Percentiles rank a stretch among this genome's conserved stretches.
Conservation (phyloP, 2,797 vertebrate species). For the Dromococcyx pavoninus region DNA sequence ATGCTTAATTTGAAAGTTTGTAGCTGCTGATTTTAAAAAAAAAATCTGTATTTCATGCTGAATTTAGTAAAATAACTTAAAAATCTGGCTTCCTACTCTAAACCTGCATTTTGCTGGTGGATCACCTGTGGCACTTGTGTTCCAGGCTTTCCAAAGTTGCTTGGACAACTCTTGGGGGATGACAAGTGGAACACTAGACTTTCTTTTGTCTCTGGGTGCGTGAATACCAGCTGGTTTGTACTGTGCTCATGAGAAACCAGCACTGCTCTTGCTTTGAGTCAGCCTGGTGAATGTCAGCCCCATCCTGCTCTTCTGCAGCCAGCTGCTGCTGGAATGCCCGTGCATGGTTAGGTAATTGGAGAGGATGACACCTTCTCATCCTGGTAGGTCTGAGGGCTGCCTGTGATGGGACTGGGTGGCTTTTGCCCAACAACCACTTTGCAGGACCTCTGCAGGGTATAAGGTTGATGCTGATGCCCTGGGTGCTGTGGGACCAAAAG, state of each 20-base stretch:
- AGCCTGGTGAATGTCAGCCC: background rate
- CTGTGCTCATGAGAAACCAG: background rate
- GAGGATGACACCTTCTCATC: background rate
- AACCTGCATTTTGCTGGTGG: background rate
- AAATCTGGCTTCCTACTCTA: background rate
- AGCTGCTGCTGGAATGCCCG: background rate
- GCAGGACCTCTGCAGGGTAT: background rate
- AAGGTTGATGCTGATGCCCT: background rate
- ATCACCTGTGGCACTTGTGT: background rate
- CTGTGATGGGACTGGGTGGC: background rate
- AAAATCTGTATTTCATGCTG: background rate
- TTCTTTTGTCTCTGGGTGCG: background rate
- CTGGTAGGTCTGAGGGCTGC: background rate
- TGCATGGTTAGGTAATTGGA: background rate
- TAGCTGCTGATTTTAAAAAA: background rate
- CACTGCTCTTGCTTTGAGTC: background rate
- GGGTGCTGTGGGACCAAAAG: background rate
- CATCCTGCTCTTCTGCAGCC: accelerated
- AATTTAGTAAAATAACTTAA: background rate
- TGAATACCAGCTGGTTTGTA: background rate
- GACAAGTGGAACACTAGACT: too few species aligned
- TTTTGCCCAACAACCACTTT: background rate
- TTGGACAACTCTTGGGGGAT: background rate
- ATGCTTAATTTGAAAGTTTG: background rate
- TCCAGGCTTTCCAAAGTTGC: background rate